A percentile compares a stretch with the other conserved stretches of the same genome.
Conservation (phyloP, 2,797 vertebrate genomes). For the Diplodus puntazzo region DNA sequence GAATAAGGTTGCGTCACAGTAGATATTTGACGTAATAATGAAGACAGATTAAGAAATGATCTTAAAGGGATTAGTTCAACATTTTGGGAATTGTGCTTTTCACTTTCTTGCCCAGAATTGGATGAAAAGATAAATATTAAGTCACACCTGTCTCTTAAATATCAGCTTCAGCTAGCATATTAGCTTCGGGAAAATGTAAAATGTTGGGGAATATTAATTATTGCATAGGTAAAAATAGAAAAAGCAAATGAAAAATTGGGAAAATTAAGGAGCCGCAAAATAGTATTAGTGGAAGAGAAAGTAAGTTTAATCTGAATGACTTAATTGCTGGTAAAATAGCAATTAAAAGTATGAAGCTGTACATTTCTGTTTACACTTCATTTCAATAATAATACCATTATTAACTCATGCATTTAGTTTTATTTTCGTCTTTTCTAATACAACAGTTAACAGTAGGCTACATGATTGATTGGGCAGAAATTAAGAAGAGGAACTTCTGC, state of each 20-base stretch:
- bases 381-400: neutral
- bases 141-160: neutral
- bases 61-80: neutral
- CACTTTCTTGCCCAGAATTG: neutral
- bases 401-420: neutral
- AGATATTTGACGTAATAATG: neutral
- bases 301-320: too few relatives aligned
- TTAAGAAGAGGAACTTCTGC: neutral
- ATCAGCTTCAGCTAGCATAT: too few relatives aligned
- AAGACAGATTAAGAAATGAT: neutral
- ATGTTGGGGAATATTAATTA: too few relatives aligned
- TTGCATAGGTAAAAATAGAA: too few relatives aligned
- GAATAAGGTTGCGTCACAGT: neutral
- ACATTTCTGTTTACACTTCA: neutral
- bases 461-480: neutral
- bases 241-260: too few relatives aligned
- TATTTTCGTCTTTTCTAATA: neutral
- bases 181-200: too few relatives aligned
- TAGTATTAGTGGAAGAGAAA: too few relatives aligned
- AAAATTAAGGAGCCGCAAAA: too few relatives aligned
- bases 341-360: neutral
- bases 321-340: too few relatives aligned
- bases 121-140: too few relatives aligned
- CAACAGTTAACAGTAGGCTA: too few relatives aligned
- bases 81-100: neutral